Evolutionary conservation across 2,113 vertebrate species (phyloP).

Genomic region (Forbesichthys agassizii): DNA sequence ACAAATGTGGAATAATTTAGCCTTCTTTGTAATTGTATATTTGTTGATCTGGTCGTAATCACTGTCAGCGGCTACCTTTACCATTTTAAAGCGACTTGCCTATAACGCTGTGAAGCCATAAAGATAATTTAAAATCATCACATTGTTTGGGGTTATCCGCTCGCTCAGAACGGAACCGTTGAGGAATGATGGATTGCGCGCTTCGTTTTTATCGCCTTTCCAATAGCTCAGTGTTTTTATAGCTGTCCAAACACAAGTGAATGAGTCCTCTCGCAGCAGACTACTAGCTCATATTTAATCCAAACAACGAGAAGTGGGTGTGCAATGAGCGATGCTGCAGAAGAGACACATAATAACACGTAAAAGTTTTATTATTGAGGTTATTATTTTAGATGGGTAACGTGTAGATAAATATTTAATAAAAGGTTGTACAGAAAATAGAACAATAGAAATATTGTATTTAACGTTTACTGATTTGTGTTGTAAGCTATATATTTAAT

Average conservation of each 20-base stretch:
- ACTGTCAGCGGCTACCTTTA: not conserved
- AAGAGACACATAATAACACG: not conserved
- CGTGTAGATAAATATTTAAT: not conserved
- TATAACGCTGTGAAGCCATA: conserved; percentile 74
- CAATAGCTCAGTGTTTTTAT: conserved; percentile 89
- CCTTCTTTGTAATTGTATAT: not conserved
- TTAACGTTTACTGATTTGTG: not conserved
- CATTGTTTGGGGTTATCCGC: conserved; percentile 85
- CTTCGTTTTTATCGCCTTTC: conserved; percentile 93
- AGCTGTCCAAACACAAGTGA: conserved; percentile 91
- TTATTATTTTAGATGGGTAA: not conserved
- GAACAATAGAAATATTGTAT: not conserved
- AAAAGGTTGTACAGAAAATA: not conserved
- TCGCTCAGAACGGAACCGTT: conserved; percentile 79
- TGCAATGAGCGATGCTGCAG: conserved; percentile 14
- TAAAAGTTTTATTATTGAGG: not conserved
- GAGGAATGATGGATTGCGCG: conserved; percentile 87
- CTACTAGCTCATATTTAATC: conserved; percentile 71
- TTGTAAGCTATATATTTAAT: not conserved
- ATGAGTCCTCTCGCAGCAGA: conserved; percentile 80
- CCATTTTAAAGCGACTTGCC: not conserved
- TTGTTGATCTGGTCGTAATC: not conserved
- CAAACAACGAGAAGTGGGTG: conserved; percentile 39
- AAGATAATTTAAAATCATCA: conserved; percentile 83
- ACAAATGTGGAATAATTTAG: not conserved